Evolutionary conservation across 1,140 invertebrate genomes (phyloP), one percentile per base, ranked within the genome.

Genomic region (Brevipalpus yothersi): DNA sequence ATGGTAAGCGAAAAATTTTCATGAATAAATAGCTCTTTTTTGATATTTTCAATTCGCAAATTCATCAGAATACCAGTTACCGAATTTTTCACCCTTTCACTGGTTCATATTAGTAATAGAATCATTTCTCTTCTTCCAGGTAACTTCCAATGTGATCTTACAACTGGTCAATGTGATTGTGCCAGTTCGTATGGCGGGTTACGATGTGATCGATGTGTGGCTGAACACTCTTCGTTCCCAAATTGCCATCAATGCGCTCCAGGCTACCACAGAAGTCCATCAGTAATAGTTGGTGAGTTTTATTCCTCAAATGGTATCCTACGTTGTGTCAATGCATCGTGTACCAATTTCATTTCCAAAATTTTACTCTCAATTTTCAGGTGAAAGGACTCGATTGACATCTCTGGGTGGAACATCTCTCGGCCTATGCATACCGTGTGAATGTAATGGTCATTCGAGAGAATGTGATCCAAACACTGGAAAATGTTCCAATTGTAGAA

Each of bases 401-500:
- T n/a, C n/a, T n/a, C n/a, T n/a, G 1, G 15, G 19, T 0, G 86
- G 85, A 19, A 82, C 84, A 0, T 83, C 82, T 64, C 83, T 85
- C 10, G 89, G 88, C 0, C 85, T 82, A 63, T 98, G 94, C 70
- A 80, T 89, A 10, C 82, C 82, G 0, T 98, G 94, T 68, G 82
- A 92, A 62, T 80, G 79, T 65, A 72, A 96, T 68, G 83, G 83
- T 0, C 92, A 97, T 70, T 79, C 89, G 0, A 78, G 80, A 42
- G 79, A 78, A 54, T 98, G 93, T 69, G 90, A 98, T 67, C 82
- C 89, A 19, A 78, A 84, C 42, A 95, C 91, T 45, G 94, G 93
- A 62, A 73, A 84, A 60, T 98, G 93, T 70, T 69, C 79, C 61
- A 76, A 86, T 64, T 99, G 94, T 70, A 79, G 80, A 65, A 84